Evolutionary conservation across 1,140 invertebrate genomes (phyloP), one percentile per base, ranked within the genome.

Genomic region (Drosophila arizonae): DNA sequence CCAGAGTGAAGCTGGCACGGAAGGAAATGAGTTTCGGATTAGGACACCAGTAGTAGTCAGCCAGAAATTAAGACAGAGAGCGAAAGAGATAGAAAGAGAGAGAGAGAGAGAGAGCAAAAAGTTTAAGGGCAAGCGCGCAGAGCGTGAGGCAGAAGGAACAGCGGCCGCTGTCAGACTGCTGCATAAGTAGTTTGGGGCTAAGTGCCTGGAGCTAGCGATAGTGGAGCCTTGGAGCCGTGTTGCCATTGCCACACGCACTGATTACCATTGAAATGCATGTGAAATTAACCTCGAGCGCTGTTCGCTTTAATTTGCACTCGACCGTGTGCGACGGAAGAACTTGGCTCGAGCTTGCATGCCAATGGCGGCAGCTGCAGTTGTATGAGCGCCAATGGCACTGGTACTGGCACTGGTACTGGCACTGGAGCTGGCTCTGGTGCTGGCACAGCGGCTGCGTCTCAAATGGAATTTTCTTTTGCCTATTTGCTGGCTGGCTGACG

Each of bases 1-100:
- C 45, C 36, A 57, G 74, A 48, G 56, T 36, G 64, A 70, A 75
- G 68, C 41, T 72, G 60, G 52, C 76, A 77, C 70, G 72, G 65
- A 79, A 84, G 86, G 74, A 90, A 90, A 87, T 86, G 86, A 90
- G 79, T 86, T 86, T 86, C 72, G 81, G 86, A 90, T 90, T 90
- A 90, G 87, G 56, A 82, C 79, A 84, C 71, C 74, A 76, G 65
- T 76, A 30, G 28, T 30, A 64, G 66, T 64, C 62, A 62, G 43
- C 33, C 39, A 62, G 26, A 62, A 24, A 30, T 15, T 8, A 41
- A 48, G 10, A 60, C 55, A 33, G 48, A 30, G 24, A 1, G 30
- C 52, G 39, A 45, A 1, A 24, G 21, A 24, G 21, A 24, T 0
- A 24, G 21, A 17, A 3, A 46, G 15, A 24, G 21, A 48, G 43